Base-by-base conservation (phyloP, 2,797 vertebrate genomes). In the Capromys pilorides region DNA sequence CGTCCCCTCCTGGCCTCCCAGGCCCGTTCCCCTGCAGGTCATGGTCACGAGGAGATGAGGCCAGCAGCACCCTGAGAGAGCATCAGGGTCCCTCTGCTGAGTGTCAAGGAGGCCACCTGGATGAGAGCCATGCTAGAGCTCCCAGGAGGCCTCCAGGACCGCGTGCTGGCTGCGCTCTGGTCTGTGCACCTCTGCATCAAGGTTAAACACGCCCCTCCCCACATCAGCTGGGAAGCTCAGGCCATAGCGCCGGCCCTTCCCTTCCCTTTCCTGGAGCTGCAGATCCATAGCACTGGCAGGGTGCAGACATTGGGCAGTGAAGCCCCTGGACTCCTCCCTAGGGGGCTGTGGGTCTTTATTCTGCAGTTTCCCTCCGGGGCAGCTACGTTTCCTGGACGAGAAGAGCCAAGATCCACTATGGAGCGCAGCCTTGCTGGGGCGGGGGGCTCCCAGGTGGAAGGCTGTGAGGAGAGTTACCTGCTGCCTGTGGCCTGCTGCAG, bases 111-210 rank as follows among this genome's bases (percentile, higher is more conserved):
- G 59, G 19, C 18, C 21, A 24, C 78, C 18, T 5, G 4, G n/a
- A 73, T 59, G 16, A 54, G 4, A n/a, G 45, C 11, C 36, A 9
- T 45, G 0, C 13, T 12, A 1, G 18, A 21, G 26, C 28, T 51
- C 51, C 5, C 16, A 41, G 7, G 5, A 59, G n/a, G 31, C 7
- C 1, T 2, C 31, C 14, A 39, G 5, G 19, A 21, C 22, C 16
- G 21, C 2, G 7, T 1, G 1, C 2, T 14, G 18, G 64, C 21
- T 0, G 3, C 28, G 24, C 33, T n/a, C 1, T 16, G 33, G 22
- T 21, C 26, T 54, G 7, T 16, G 16, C 61, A 54, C 0, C 0
- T 28, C 67, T 92, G 39, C 51, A 4, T 5, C 45, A 31, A 18
- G 59, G 61, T 73, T n/a, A 59, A 36, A 18, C 3, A 8, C 4